Percentiles rank a stretch among this genome's conserved stretches.
Conservation (phyloP, 2,888 invertebrate genomes). For the Dastarcus helophoroides region DNA sequence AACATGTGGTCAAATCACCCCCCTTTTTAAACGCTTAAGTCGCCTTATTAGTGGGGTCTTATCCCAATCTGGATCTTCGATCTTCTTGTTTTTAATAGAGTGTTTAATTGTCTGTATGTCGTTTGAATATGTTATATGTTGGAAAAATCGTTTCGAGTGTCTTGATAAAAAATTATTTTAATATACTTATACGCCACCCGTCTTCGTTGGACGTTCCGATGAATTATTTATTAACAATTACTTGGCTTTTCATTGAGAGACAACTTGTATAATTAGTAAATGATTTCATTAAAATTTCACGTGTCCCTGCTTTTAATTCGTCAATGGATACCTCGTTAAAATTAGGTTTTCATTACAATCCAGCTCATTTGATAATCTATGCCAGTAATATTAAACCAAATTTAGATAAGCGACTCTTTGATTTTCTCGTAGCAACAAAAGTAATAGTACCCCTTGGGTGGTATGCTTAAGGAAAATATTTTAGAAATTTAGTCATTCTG, state of each 20-base stretch:
- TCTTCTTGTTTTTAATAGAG: constrained; percentile 29
- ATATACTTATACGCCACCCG: constrained; percentile 18
- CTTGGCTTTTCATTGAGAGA: neutral
- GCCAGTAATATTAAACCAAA: too few species aligned
- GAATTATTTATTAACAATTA: constrained; percentile 11
- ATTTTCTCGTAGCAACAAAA: too few species aligned
- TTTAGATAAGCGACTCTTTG: too few species aligned
- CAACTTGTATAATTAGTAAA: neutral
- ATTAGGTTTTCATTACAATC: too few species aligned
- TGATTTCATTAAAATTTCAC: neutral
- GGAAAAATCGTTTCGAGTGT: constrained; percentile 28
- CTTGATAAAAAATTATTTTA: constrained; percentile 23
- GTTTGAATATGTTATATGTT: constrained; percentile 22
- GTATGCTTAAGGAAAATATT: too few species aligned
- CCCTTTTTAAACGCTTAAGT: constrained; percentile 10
- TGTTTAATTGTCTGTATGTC: constrained; percentile 31
- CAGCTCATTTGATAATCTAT: too few species aligned
- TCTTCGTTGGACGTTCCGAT: constrained; percentile 12
- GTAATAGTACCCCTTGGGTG: too few species aligned
- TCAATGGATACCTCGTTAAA: too few species aligned
- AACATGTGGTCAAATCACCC: constrained; percentile 15
- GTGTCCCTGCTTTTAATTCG: too few species aligned
- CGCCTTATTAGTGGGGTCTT: constrained; percentile 19
- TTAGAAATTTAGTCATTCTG: too few species aligned
- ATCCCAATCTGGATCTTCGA: constrained; percentile 29